These are phyloP conservation scores for Drosophila watanabei DNA, from an alignment of 1,140 invertebrate species.

Conservation along the genomic window DNA sequence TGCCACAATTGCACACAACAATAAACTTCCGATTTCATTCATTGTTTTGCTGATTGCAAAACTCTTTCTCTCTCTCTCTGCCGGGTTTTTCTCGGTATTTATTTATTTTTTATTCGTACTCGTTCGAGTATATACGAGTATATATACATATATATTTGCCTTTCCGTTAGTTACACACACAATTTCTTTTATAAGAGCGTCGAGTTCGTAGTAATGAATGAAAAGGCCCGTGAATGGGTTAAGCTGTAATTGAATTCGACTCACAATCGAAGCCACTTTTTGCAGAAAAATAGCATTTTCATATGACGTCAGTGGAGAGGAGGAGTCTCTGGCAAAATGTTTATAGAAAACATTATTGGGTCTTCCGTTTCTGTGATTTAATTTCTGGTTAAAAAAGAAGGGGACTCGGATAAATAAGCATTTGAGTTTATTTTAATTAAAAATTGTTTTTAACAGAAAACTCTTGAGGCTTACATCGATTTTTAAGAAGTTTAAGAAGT, in stretches of 20 bases:
- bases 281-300: constrained; percentile 19
- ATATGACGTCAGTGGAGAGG: constrained; percentile 28
- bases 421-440: neutral
- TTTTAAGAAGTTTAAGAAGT: neutral
- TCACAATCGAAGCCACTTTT: constrained; percentile 48
- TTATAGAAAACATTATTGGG: neutral
- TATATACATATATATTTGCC: constrained; percentile 35
- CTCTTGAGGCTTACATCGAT: neutral
- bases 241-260: constrained; percentile 61
- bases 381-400: neutral
- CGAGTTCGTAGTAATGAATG: constrained; percentile 52
- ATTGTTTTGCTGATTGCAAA: constrained; percentile 66
- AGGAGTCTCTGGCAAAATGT: neutral
- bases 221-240: constrained; percentile 50
- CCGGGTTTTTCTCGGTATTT: constrained; percentile 18
- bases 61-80: constrained; percentile 45
- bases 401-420: too few relatives aligned
- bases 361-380: neutral
- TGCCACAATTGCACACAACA: constrained; percentile 60
- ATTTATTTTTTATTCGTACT: constrained; percentile 15
- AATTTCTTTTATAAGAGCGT: constrained; percentile 46
- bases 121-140: neutral
- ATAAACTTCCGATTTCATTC: constrained; percentile 79
- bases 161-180: constrained; percentile 56
- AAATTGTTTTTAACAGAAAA: neutral